Evolutionary conservation across 2,888 invertebrate species (phyloP).

Genomic region (Rotaria socialis): DNA sequence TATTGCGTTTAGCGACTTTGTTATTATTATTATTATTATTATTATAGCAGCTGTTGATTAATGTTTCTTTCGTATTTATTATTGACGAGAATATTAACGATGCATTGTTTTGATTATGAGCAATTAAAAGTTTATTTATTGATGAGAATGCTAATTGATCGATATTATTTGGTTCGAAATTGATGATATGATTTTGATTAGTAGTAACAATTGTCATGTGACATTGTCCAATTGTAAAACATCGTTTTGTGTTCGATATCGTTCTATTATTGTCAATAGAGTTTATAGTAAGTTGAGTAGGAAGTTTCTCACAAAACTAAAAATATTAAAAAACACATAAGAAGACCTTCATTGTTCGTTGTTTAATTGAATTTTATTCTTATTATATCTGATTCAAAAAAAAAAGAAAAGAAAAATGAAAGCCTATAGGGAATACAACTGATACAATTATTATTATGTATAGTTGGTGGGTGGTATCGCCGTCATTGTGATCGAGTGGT

Average conservation of each 20-base stretch:
- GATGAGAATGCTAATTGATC: neutral
- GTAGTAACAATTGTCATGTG: neutral
- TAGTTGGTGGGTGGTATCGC: neutral
- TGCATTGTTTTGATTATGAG: neutral
- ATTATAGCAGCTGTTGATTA: neutral
- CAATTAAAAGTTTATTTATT: neutral
- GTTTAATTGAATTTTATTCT: neutral
- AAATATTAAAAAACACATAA: neutral
- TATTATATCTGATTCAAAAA: neutral
- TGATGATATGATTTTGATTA: neutral
- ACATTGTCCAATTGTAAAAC: neutral
- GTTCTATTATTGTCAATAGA: neutral
- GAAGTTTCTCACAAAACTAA: neutral
- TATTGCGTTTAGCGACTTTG: neutral
- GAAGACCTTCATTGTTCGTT: neutral
- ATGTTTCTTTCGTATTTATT: neutral
- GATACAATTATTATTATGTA: neutral
- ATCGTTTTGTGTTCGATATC: neutral
- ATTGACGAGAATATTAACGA: neutral
- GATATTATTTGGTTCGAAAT: neutral
- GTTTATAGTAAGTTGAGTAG: neutral
- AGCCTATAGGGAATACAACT: neutral
- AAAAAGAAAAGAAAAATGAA: neutral
- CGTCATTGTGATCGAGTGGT: neutral
- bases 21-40: neutral